phyloP scores from a whole-genome alignment of 2,113 vertebrate species.

The Nothocercus julius region DNA sequence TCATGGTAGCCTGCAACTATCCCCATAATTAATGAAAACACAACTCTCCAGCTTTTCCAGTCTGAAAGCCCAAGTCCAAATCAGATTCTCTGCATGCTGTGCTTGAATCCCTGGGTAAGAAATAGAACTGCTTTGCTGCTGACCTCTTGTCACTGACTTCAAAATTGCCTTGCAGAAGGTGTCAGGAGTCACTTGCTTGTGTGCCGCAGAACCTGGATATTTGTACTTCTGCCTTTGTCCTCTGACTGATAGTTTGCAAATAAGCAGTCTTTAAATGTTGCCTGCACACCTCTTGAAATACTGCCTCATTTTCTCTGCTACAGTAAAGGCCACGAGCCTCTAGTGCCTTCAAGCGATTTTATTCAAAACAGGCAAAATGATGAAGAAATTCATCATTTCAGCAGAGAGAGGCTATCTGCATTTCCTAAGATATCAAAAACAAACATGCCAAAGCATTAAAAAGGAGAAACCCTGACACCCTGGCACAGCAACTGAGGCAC shows the following conservation, averaged over 20 bases:
- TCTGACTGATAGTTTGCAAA: neutral
- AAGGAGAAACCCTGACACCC: neutral
- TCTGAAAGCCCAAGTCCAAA: neutral
- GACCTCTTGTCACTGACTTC: neutral
- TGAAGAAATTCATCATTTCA: neutral
- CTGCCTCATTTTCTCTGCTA: neutral
- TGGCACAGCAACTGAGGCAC: neutral
- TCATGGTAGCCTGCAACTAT: neutral
- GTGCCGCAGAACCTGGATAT: neutral
- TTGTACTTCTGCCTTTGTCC: neutral
- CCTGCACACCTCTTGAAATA: neutral
- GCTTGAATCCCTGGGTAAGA: neutral
- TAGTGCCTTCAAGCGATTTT: neutral
- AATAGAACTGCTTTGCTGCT: neutral
- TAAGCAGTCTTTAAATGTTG: neutral
- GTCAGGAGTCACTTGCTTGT: neutral
- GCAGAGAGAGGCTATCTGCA: accelerated
- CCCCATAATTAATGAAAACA: neutral
- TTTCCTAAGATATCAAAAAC: neutral
- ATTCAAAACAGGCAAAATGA: neutral
- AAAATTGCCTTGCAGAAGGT: neutral
- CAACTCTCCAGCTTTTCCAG: neutral
- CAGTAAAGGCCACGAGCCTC: neutral
- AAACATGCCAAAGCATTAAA: neutral
- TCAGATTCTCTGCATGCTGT: neutral